phyloP scores from a whole-genome alignment of 2,113 vertebrate species.

The Bungarus multicinctus region DNA sequence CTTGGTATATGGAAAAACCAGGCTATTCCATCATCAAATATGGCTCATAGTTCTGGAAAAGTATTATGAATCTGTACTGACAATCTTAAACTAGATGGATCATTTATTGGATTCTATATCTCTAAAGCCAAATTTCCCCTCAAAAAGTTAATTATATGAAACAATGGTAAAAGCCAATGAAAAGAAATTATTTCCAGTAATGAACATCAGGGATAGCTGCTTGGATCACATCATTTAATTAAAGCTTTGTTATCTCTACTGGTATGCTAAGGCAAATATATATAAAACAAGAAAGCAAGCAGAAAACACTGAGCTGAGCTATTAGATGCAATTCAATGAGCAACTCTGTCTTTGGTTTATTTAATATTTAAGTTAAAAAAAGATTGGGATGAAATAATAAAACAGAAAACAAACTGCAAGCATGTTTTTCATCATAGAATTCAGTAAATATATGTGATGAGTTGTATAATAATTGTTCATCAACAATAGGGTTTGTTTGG shows the following conservation, averaged over 20 bases:
- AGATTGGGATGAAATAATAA: not conserved
- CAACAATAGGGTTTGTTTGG: not conserved
- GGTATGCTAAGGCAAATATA: not conserved
- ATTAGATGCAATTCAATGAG: not conserved
- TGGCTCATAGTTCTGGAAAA: not conserved
- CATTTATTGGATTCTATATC: not conserved
- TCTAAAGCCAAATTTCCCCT: not conserved
- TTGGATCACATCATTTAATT: not conserved
- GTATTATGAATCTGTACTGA: not conserved
- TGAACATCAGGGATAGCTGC: not conserved
- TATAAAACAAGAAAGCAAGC: not conserved
- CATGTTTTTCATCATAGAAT: not conserved
- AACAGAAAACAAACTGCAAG: not conserved
- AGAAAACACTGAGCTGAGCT: not conserved
- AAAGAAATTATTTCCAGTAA: not conserved
- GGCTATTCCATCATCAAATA: not conserved
- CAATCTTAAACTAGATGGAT: not conserved
- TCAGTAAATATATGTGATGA: not conserved
- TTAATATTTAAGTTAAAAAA: not conserved
- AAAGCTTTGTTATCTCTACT: not conserved
- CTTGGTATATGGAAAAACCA: not conserved
- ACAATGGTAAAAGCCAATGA: not conserved
- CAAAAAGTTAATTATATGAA: not conserved
- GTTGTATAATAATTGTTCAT: not conserved
- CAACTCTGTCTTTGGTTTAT: too few species aligned